Conservation (phyloP, 2,888 invertebrate genomes). For the Drosophila neotestacea region DNA sequence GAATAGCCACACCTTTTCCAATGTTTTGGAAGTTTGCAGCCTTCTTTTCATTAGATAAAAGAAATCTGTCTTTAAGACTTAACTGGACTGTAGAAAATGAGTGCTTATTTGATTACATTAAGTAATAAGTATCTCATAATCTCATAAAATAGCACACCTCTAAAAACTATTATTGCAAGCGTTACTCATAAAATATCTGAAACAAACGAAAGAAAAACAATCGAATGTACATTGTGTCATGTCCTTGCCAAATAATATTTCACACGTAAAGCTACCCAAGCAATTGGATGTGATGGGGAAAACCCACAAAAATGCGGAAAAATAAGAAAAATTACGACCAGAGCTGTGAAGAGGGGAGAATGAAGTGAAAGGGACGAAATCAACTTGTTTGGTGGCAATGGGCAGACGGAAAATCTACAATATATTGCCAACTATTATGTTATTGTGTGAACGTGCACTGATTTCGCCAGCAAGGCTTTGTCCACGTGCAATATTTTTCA, state of each 20-base stretch:
- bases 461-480: slow-evolving; percentile 70
- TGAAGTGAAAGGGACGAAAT: background rate
- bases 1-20: too few relatives aligned
- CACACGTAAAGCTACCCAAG: slow-evolving; percentile 50
- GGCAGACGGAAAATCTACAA: slow-evolving; percentile 58
- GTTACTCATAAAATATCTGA: slow-evolving; percentile 33
- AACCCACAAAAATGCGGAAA: slow-evolving; percentile 59
- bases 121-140: slow-evolving; percentile 4
- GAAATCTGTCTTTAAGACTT: too few relatives aligned
- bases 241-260: slow-evolving; percentile 72
- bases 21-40: too few relatives aligned
- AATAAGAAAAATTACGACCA: slow-evolving; percentile 59
- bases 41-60: too few relatives aligned
- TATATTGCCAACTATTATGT: slow-evolving; percentile 80
- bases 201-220: slow-evolving; percentile 33
- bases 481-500: slow-evolving; percentile 74
- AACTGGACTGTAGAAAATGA: too few relatives aligned
- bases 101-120: too few relatives aligned
- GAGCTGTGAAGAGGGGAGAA: background rate
- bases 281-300: slow-evolving; percentile 13
- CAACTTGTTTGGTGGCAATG: slow-evolving; percentile 35
- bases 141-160: slow-evolving; percentile 1
- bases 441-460: slow-evolving; percentile 81
- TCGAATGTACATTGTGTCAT: slow-evolving; percentile 61
- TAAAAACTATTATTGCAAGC: slow-evolving; percentile 4